A percentile compares a stretch with the other conserved stretches of the same genome.
Conservation (phyloP, 2,797 vertebrate genomes). For the Molothrus aeneus region DNA sequence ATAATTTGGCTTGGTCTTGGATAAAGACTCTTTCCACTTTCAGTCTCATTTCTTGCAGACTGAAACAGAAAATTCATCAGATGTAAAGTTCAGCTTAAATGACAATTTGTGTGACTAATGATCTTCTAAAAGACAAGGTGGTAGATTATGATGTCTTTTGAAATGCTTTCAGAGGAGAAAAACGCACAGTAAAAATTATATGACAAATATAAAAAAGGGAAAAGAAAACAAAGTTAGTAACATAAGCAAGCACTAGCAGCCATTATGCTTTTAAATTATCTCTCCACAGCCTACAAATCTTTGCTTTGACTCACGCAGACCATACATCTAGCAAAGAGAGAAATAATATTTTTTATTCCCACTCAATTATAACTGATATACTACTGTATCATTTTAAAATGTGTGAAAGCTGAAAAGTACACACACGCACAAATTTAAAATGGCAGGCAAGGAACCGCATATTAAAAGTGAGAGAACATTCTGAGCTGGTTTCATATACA, state of each 20-base stretch:
- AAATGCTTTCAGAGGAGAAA: slow-evolving; percentile 23
- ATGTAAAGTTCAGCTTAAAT: slow-evolving; percentile 34
- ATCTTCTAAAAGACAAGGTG: background rate
- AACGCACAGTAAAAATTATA: background rate
- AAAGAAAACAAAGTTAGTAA: slow-evolving; percentile 15
- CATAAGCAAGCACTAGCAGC: background rate
- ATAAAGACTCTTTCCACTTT: background rate
- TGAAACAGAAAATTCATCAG: background rate
- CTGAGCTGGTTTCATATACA: background rate
- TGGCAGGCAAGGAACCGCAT: background rate
- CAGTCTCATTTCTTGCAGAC: background rate
- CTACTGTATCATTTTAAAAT: slow-evolving; percentile 3
- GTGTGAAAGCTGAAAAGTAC: background rate
- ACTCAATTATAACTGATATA: slow-evolving; percentile 57
- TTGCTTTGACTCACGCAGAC: background rate
- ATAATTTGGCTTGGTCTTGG: background rate
- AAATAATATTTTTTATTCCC: slow-evolving; percentile 34
- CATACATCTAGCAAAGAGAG: background rate
- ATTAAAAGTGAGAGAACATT: background rate
- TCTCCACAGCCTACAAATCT: slow-evolving; percentile 39
- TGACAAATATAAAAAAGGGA: background rate
- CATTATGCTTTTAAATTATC: slow-evolving; percentile 37
- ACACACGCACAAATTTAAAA: background rate
- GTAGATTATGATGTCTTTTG: background rate
- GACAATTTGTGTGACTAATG: slow-evolving; percentile 37